Percentiles rank a stretch among this genome's conserved stretches.
Conservation (phyloP, 2,888 invertebrate genomes). For the Malthinus seriepunctatus region DNA sequence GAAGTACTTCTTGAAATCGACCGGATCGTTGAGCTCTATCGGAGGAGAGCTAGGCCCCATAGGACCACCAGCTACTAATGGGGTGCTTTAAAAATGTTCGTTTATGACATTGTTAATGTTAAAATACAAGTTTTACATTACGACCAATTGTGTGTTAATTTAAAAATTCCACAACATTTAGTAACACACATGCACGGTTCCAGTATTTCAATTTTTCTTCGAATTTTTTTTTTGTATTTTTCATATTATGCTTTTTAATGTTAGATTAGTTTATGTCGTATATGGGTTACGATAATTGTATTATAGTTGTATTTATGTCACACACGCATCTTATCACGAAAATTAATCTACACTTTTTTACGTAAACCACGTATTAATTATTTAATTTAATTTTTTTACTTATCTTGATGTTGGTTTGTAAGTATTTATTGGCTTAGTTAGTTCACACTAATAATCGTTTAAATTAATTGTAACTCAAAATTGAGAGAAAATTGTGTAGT, state of each 20-base stretch:
- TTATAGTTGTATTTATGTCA: constrained; percentile 53
- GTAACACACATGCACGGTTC: constrained; percentile 45
- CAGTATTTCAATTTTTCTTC: constrained; percentile 48
- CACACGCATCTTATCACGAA: constrained; percentile 39
- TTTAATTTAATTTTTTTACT: constrained; percentile 36
- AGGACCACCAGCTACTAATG: constrained; percentile 76
- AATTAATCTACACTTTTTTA: constrained; percentile 41
- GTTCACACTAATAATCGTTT: constrained; percentile 15
- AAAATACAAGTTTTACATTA: constrained; percentile 39
- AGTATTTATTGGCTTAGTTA: constrained; percentile 31
- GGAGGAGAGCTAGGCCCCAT: constrained; percentile 71
- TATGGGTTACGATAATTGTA: constrained; percentile 47
- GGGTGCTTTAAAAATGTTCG: constrained; percentile 58
- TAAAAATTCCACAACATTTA: constrained; percentile 33
- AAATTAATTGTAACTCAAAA: constrained; percentile 11
- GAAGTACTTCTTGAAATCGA: constrained; percentile 89
- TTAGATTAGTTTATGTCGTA: constrained; percentile 45
- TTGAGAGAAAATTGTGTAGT: constrained; percentile 36
- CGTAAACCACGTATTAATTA: constrained; percentile 21
- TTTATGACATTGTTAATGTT: constrained; percentile 33
- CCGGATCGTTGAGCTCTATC: constrained; percentile 67
- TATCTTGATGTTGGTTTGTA: constrained; percentile 25
- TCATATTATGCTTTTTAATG: constrained; percentile 36
- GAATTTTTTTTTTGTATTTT: constrained; percentile 36
- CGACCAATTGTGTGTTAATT: constrained; percentile 42